Percentiles rank a stretch among this genome's conserved stretches.
Conservation (phyloP, 2,113 vertebrate genomes). For the Saiga tatarica region DNA sequence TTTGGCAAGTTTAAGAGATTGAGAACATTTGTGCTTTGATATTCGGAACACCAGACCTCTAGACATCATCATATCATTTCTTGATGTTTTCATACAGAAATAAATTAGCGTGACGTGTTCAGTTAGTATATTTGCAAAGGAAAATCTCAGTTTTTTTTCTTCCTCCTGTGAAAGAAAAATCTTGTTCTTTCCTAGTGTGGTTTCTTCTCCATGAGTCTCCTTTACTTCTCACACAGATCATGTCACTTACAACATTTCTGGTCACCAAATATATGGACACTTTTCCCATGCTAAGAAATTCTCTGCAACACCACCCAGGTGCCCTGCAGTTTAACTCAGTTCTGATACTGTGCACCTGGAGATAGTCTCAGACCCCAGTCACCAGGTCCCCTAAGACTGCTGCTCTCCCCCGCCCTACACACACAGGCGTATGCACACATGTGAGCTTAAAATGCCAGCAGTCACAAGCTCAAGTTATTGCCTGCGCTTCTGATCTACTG, state of each 20-base stretch:
- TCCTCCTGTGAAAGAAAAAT: neutral
- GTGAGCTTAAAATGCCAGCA: neutral
- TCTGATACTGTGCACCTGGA: neutral
- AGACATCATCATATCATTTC: neutral
- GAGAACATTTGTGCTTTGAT: neutral
- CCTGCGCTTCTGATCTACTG: neutral
- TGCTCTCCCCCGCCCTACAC: fast-evolving
- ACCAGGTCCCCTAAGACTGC: neutral
- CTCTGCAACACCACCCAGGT: neutral
- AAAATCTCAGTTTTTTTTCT: neutral
- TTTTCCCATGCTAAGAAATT: neutral
- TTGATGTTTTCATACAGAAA: neutral
- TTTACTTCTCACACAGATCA: neutral
- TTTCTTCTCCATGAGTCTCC: neutral
- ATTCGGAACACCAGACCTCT: neutral
- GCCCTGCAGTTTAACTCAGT: neutral
- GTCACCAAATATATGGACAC: neutral
- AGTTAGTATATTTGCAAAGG: neutral
- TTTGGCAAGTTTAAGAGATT: neutral
- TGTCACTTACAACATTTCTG: neutral
- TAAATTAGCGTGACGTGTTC: neutral
- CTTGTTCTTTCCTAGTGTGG: neutral
- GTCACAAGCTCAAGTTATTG: neutral
- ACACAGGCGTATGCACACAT: fast-evolving
- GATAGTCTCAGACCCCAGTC: neutral